A percentile compares a stretch with the other conserved stretches of the same genome.
These are phyloP conservation scores for Catharus ustulatus DNA, from an alignment of 2,797 vertebrate species.

Conservation along the genomic window DNA sequence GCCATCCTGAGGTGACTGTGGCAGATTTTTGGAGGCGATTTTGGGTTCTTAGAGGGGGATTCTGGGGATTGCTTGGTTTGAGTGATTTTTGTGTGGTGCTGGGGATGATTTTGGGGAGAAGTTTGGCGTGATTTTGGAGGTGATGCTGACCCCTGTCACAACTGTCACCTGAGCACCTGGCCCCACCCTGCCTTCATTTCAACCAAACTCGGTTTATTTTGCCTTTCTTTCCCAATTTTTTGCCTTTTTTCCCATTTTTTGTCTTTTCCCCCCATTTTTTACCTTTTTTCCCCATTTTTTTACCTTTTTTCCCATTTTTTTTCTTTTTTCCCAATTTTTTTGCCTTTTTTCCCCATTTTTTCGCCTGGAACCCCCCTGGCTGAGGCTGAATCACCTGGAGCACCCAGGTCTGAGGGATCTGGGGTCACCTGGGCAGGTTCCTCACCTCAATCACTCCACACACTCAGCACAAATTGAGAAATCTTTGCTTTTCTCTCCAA, in stretches of 20 bases:
- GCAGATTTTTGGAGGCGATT: background rate
- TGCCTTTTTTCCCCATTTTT: background rate
- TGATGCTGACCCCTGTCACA: no score
- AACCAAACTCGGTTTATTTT: no score
- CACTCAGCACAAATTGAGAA: background rate
- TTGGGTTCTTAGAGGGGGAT: background rate
- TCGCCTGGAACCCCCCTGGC: background rate
- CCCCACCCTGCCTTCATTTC: no score
- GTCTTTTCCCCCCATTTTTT: no score
- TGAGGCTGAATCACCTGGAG: background rate
- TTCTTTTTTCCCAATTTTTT: no score
- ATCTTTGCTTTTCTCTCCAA: background rate
- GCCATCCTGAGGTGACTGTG: background rate
- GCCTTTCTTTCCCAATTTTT: no score
- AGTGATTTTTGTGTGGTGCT: background rate
- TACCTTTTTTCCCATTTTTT: no score
- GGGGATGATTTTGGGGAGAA: background rate
- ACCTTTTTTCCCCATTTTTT: no score
- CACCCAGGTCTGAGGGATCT: background rate
- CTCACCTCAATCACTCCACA: background rate
- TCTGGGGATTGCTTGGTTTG: background rate
- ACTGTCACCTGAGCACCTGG: no score
- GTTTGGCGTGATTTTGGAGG: no score
- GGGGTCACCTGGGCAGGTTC: background rate
- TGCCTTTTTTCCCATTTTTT: no score